Evolutionary conservation across 2,888 invertebrate genomes (phyloP).

Genomic region (Orchestes rusci): DNA sequence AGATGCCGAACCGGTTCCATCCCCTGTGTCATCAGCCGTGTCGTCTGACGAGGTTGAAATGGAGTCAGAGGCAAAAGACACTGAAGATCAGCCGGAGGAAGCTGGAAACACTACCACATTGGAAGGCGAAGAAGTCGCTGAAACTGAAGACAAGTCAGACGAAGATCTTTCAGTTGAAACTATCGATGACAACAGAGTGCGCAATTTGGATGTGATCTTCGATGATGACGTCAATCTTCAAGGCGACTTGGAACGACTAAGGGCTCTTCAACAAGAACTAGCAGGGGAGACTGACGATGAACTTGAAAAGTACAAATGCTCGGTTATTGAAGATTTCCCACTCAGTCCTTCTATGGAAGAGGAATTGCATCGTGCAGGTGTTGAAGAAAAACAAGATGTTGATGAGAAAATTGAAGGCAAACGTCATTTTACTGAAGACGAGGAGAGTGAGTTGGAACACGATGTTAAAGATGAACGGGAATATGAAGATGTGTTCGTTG

Average conservation of each 20-base stretch:
- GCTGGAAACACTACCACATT: too few relatives aligned
- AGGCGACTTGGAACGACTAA: conserved; percentile 30
- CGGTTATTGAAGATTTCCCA: conserved; percentile 31
- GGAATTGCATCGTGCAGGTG: too few relatives aligned
- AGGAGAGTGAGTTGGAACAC: neutral
- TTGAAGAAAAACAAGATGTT: too few relatives aligned
- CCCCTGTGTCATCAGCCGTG: too few relatives aligned
- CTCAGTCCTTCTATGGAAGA: conserved; percentile 29
- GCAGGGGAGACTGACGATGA: conserved; percentile 34
- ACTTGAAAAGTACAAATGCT: conserved; percentile 33
- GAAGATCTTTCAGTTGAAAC: conserved; percentile 29
- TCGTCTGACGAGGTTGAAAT: too few relatives aligned
- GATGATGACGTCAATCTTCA: conserved; percentile 27
- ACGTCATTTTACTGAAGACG: too few relatives aligned
- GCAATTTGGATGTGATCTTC: conserved; percentile 21
- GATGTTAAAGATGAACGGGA: conserved; percentile 1
- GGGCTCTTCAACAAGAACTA: conserved; percentile 32
- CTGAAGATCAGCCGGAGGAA: conserved; percentile 5
- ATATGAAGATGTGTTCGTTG: conserved; percentile 37
- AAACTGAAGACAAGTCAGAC: conserved; percentile 12
- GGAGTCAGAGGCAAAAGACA: conserved; percentile 7
- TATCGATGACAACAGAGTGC: conserved; percentile 25
- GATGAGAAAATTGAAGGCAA: too few relatives aligned
- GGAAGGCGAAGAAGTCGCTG: neutral
- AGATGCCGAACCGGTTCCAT: too few relatives aligned